Percentiles rank a stretch among this genome's conserved stretches.
Evolutionary conservation across 2,888 invertebrate species (phyloP).

Genomic region (Pimpla rufipes): DNA sequence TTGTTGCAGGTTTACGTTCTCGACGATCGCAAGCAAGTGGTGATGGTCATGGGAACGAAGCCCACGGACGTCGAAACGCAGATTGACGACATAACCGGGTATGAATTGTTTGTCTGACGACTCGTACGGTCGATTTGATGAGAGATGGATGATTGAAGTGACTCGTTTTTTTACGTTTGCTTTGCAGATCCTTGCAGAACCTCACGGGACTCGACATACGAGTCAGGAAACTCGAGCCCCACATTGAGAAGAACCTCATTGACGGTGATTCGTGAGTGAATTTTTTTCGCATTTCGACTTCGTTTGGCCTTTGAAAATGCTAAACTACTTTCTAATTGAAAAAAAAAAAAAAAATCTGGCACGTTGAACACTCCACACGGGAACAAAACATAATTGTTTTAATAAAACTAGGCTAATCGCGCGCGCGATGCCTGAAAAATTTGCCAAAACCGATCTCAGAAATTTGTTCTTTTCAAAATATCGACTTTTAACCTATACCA

Average conservation of each 20-base stretch:
- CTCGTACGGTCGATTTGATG: background rate
- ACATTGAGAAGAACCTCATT: constrained; percentile 89
- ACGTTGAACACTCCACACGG: too few species aligned
- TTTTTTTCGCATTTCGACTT: constrained; percentile 44
- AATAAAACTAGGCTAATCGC: too few species aligned
- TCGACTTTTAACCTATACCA: too few species aligned
- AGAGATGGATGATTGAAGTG: background rate
- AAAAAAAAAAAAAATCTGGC: constrained; percentile 5
- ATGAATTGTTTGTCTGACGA: constrained; percentile 34
- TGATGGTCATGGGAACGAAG: constrained; percentile 91
- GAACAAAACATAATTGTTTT: too few species aligned
- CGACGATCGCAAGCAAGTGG: constrained; percentile 92
- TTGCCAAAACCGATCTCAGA: too few species aligned
- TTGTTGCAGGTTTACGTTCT: constrained; percentile 91
- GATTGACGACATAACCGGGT: constrained; percentile 90
- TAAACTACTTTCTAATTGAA: background rate
- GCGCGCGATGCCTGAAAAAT: too few species aligned
- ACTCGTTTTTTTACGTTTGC: background rate
- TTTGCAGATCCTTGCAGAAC: constrained; percentile 88
- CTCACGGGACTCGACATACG: constrained; percentile 93
- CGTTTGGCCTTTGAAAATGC: too few species aligned
- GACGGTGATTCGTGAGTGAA: constrained; percentile 89
- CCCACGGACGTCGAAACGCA: constrained; percentile 92
- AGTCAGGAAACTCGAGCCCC: constrained; percentile 92
- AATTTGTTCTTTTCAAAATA: too few species aligned